phyloP scores from a whole-genome alignment of 23 tunicate genomes.

The Ciona savignyi region DNA sequence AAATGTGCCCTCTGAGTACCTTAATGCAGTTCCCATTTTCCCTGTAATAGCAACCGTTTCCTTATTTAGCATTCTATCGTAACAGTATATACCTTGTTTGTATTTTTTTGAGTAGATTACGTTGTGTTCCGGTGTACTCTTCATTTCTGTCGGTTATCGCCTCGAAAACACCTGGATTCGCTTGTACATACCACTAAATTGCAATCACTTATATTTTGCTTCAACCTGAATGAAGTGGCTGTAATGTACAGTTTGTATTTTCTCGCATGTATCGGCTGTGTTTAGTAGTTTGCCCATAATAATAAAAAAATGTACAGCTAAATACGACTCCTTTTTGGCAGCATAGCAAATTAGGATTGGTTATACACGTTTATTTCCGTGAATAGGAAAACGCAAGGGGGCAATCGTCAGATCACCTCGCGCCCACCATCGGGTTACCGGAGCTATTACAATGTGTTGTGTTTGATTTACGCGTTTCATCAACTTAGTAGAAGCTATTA shows the following conservation, averaged over 20 bases:
- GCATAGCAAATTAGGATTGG: too few species aligned
- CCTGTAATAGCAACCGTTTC: neutral
- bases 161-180: neutral
- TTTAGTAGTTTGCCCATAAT: constrained; percentile 18
- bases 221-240: neutral
- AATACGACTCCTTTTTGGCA: too few species aligned
- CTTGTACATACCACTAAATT: neutral
- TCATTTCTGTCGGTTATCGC: neutral
- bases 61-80: neutral
- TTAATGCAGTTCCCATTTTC: neutral
- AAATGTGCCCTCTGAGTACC: neutral
- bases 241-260: constrained; percentile 4
- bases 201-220: neutral
- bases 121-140: neutral
- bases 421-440: too few species aligned
- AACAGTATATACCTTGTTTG: neutral
- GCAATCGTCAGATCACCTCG: too few species aligned
- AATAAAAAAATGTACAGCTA: constrained; percentile 27
- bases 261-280: constrained; percentile 19
- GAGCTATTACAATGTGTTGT: too few species aligned
- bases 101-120: neutral
- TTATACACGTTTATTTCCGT: too few species aligned
- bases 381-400: too few species aligned
- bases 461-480: too few species aligned
- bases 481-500: too few species aligned